Conservation (phyloP, 2,888 invertebrate genomes). For the Dasysyrphus tricinctus region DNA sequence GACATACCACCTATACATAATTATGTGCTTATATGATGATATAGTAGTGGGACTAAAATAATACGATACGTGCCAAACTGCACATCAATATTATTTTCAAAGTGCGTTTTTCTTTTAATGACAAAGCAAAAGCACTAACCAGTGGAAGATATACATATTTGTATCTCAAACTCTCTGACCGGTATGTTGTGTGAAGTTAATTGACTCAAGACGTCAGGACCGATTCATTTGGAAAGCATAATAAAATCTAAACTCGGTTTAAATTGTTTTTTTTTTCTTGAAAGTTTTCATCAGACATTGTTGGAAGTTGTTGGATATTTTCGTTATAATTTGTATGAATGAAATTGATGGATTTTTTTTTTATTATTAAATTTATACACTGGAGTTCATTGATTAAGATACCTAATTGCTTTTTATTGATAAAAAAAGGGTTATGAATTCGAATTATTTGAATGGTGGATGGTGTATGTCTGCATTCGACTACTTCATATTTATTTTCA, state of each 20-base stretch:
- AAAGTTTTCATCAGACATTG: background rate
- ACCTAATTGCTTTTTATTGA: too few species aligned
- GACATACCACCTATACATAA: background rate
- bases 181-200: conserved; percentile 4
- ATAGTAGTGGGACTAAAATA: background rate
- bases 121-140: background rate
- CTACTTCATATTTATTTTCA: too few species aligned
- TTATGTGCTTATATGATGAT: background rate
- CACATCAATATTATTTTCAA: conserved; percentile 14
- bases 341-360: background rate
- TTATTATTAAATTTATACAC: background rate
- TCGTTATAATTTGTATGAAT: background rate
- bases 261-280: conserved; percentile 1
- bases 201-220: background rate
- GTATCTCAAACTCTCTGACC: background rate
- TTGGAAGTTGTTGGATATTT: background rate
- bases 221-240: conserved; percentile 6
- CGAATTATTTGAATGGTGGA: too few species aligned
- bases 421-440: too few species aligned
- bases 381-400: too few species aligned
- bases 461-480: too few species aligned
- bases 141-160: background rate
- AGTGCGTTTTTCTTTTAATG: background rate
- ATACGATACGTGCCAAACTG: conserved; percentile 24
- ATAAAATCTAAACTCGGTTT: background rate